phyloP scores from a whole-genome alignment of 2,888 invertebrate species.

The Agonopterix alstromeriana region DNA sequence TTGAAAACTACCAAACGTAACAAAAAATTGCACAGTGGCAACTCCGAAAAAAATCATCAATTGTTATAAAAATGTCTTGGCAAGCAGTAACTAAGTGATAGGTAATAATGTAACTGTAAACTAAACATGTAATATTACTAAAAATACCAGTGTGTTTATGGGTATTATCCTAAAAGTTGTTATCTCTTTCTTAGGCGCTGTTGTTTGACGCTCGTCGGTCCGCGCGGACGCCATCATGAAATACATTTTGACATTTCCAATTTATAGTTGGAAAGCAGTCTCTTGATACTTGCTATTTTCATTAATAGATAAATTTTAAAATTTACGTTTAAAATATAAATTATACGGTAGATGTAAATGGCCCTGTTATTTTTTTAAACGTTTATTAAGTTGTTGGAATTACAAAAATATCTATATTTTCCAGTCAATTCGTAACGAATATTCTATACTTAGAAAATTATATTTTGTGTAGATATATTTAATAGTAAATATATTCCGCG shows the following conservation, averaged over 20 bases:
- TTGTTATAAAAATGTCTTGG: conserved; percentile 31
- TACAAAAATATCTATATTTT: conserved; percentile 18
- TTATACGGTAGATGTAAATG: conserved; percentile 11
- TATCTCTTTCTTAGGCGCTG: conserved; percentile 76
- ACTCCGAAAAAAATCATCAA: neutral
- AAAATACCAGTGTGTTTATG: conserved; percentile 56
- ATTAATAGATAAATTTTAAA: neutral
- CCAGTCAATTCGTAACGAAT: conserved; percentile 7
- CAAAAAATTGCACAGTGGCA: neutral
- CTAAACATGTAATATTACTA: conserved; percentile 45
- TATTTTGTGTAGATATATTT: conserved; percentile 15
- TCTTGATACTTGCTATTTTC: conserved; percentile 5
- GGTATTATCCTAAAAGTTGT: conserved; percentile 69
- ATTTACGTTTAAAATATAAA: neutral
- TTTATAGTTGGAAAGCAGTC: neutral
- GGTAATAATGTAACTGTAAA: conserved; percentile 48
- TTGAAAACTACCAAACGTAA: conserved; percentile 8
- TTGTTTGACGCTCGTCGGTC: conserved; percentile 56
- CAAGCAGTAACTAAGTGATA: conserved; percentile 42
- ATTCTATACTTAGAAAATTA: conserved; percentile 1
- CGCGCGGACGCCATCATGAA: conserved; percentile 32
- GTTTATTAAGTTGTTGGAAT: conserved; percentile 22
- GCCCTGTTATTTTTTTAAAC: conserved; percentile 19
- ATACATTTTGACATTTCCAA: conserved; percentile 9
- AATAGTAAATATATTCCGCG: conserved; percentile 27